phyloP scores from a whole-genome alignment of 2,888 invertebrate genomes.

The Napeogenes inachia region DNA sequence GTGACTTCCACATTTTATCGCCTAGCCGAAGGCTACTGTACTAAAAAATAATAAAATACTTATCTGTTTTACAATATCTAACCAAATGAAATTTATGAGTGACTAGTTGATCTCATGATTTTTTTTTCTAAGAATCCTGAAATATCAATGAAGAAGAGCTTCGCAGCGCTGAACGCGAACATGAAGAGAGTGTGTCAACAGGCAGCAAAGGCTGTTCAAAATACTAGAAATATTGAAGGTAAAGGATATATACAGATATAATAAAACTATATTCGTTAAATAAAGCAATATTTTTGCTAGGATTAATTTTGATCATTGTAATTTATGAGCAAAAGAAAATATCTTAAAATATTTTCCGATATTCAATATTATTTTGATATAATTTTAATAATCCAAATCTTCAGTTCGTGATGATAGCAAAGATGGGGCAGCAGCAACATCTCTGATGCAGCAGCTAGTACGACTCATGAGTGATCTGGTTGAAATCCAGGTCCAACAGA shows the following conservation, averaged over 20 bases:
- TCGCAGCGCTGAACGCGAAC: constrained; percentile 44
- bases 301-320: too few relatives aligned
- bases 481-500: constrained; percentile 60
- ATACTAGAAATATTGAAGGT: constrained; percentile 47
- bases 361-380: background rate
- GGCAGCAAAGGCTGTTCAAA: constrained; percentile 49
- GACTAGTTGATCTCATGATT: background rate
- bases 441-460: constrained; percentile 61
- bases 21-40: too few relatives aligned
- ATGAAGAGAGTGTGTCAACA: constrained; percentile 56
- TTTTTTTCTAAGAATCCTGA: constrained; percentile 34
- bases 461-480: constrained; percentile 58
- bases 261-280: too few relatives aligned
- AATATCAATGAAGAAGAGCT: constrained; percentile 37
- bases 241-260: background rate
- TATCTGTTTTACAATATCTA: background rate
- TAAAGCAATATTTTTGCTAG: too few relatives aligned
- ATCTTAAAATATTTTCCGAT: background rate
- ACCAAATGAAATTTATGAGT: background rate
- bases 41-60: background rate
- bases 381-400: background rate
- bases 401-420: constrained; percentile 40
- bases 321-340: too few relatives aligned
- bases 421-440: constrained; percentile 39
- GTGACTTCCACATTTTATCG: too few relatives aligned